phyloP scores from a whole-genome alignment of 2,888 invertebrate species.

The Diachrysia chrysitis region DNA sequence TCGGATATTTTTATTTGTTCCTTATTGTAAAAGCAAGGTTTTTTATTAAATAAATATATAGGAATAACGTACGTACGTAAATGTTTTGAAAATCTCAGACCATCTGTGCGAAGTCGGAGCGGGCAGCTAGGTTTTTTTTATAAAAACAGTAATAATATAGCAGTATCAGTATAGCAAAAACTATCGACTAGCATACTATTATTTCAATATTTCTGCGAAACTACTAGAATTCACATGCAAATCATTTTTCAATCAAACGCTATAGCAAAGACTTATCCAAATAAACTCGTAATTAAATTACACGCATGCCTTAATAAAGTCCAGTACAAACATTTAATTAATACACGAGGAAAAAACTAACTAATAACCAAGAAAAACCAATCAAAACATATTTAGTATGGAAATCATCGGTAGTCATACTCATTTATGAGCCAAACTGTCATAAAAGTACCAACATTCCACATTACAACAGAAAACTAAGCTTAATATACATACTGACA shows the following conservation, averaged over 20 bases:
- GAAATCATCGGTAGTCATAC: constrained; percentile 40
- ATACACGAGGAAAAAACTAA: constrained; percentile 16
- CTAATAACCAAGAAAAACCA: constrained; percentile 17
- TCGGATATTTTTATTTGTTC: too few relatives aligned
- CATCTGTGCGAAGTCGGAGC: too few relatives aligned
- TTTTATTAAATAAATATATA: too few relatives aligned
- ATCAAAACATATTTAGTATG: constrained; percentile 48
- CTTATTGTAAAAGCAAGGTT: too few relatives aligned
- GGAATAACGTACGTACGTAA: too few relatives aligned
- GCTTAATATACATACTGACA: constrained; percentile 46
- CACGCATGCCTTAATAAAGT: not conserved
- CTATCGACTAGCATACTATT: too few relatives aligned
- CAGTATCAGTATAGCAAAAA: too few relatives aligned
- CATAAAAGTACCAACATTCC: constrained; percentile 55
- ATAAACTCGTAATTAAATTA: not conserved
- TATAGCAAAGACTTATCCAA: not conserved
- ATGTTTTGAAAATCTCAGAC: too few relatives aligned
- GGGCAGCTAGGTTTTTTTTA: too few relatives aligned
- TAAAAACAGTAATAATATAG: too few relatives aligned
- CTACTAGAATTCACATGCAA: not conserved
- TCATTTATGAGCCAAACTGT: constrained; percentile 48
- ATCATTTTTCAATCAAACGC: not conserved
- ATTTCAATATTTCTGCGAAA: too few relatives aligned
- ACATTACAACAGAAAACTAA: constrained; percentile 48
- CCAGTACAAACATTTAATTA: constrained; percentile 15